These are phyloP conservation scores for Liodrosophila aerea DNA, from an alignment of 2,888 invertebrate genomes.

Conservation along the genomic window DNA sequence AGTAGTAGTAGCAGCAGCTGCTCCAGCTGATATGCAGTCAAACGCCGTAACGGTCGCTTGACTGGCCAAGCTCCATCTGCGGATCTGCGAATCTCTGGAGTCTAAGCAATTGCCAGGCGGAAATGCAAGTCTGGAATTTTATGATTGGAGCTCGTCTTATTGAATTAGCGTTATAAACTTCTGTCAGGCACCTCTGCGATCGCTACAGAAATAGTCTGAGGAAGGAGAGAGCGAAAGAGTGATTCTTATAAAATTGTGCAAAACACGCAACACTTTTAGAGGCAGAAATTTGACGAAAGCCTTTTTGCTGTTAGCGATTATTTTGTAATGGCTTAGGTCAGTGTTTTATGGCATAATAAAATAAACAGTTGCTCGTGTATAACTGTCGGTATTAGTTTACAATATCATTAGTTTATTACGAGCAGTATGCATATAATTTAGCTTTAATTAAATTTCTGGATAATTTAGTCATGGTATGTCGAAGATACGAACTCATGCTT, in stretches of 20 bases:
- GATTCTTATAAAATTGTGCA: not conserved
- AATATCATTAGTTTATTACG: too few relatives aligned
- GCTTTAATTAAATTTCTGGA: too few relatives aligned
- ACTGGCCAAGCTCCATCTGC: not conserved
- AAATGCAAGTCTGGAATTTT: slow-evolving; percentile 30
- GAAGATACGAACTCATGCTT: too few relatives aligned
- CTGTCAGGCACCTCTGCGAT: too few relatives aligned
- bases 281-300: not conserved
- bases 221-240: too few relatives aligned
- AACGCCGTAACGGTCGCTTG: slow-evolving; percentile 14
- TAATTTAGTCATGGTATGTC: too few relatives aligned
- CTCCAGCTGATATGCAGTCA: slow-evolving; percentile 3
- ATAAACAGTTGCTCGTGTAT: not conserved
- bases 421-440: too few relatives aligned
- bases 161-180: slow-evolving; percentile 26
- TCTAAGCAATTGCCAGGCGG: slow-evolving; percentile 17
- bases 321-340: not conserved
- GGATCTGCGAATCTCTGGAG: slow-evolving; percentile 2
- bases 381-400: not conserved
- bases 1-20: too few relatives aligned
- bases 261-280: not conserved
- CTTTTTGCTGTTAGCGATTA: not conserved
- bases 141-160: slow-evolving; percentile 24
- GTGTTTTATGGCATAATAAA: not conserved
- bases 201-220: not conserved